Base-by-base conservation (phyloP, 2,113 vertebrate species). In the Grammomys surdaster region DNA sequence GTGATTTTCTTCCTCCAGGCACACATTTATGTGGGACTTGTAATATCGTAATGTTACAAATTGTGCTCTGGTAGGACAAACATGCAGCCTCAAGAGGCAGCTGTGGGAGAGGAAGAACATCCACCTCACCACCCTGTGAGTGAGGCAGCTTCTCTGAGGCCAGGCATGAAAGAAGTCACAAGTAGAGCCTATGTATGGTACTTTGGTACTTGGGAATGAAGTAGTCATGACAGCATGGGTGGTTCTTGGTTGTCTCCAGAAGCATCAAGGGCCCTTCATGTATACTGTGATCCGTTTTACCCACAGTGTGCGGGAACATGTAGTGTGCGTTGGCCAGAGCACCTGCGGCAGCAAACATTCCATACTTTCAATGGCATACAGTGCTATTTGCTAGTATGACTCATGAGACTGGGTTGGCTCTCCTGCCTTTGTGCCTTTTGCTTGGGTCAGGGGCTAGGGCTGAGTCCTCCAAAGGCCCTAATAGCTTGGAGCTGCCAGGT, bases 311-410 rank as follows among this genome's bases (percentile, higher is more conserved):
- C 28, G 73, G 36, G 80, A 1, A 4, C 11, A 2, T 4, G 28
- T 5, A 2, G 51, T 48, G 75, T 78, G 46, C 13, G 28, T 56
- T 17, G 26, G 76, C 69, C 90, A 69, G 89, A n/a, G 6, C 3
- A 7, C 33, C 26, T 16, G 28, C 11, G 13, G 69, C 56, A 28
- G 63, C 93, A n/a, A 16, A 17, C 26, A 78, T 19, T 72, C 14
- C 80, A 4, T 1, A 13, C 1, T 13, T 36, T 33, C 60, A 28
- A 63, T 31, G 94, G 36, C 40, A 9, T 5, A 5, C 10, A 54
- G 31, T 0, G 2, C 33, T 54, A 3, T 16, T 7, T 72, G 0
- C 3, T 5, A 5, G 17, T 7, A 6, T 4, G 31, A 46, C 48
- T 67, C 43, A 1, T 0, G 28, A 58, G 26, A 20, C 1, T 6